These are phyloP conservation scores for Echiichthys vipera DNA, from an alignment of 2,797 vertebrate genomes.

Conservation along the genomic window DNA sequence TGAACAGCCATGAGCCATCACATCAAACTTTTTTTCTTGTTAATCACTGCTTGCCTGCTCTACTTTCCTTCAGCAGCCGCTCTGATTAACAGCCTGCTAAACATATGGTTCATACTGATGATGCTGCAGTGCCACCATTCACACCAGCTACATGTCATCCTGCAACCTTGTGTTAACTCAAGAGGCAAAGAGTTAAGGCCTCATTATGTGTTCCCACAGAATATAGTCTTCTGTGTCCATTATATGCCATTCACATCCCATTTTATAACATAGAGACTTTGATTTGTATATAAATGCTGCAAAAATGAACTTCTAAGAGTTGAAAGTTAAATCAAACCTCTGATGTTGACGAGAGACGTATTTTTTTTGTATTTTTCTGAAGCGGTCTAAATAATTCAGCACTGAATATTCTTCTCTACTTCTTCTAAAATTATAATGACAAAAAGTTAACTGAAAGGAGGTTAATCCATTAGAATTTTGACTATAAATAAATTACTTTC, in stretches of 20 bases:
- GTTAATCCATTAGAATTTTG: neutral
- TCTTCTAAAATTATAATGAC: neutral
- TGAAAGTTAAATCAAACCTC: conserved; percentile 4
- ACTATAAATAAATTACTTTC: too few species aligned
- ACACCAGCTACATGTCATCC: neutral
- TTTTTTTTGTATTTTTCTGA: neutral
- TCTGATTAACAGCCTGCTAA: conserved; percentile 27
- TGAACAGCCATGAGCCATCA: too few species aligned
- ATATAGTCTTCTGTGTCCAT: neutral
- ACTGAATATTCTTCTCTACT: neutral
- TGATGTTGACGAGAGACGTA: conserved; percentile 1
- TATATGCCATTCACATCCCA: neutral
- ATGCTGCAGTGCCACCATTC: conserved; percentile 7
- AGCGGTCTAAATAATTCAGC: conserved; percentile 13
- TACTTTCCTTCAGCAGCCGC: conserved; percentile 7
- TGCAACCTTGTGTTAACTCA: neutral
- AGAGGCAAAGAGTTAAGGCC: neutral
- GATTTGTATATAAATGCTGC: neutral
- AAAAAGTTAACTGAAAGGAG: neutral
- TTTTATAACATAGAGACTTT: neutral
- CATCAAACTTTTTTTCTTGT: conserved; percentile 14
- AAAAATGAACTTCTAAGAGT: neutral
- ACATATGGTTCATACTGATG: conserved; percentile 17
- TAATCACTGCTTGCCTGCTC: neutral
- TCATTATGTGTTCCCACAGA: neutral